Evolutionary conservation across 2,888 invertebrate genomes (phyloP).

Genomic region (Amorpha juglandis): DNA sequence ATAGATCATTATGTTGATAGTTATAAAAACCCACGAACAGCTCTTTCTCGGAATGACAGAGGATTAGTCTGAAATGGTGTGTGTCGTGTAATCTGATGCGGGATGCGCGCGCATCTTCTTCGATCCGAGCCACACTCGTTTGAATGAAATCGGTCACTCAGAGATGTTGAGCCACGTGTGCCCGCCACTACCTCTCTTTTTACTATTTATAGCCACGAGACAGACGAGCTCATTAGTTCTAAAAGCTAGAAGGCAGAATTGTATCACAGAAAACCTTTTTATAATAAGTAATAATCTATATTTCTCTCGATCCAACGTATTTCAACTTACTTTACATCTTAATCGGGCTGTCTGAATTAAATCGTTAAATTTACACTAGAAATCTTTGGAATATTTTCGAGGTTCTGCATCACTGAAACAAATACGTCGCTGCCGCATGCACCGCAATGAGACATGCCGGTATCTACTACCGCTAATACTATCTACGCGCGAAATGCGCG

Average conservation of each 20-base stretch:
- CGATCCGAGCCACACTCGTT: constrained; percentile 68
- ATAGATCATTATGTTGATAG: not conserved
- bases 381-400: no score
- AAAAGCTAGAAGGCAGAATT: constrained; percentile 2
- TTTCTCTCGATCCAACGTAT: not conserved
- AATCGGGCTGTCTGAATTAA: no score
- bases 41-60: constrained; percentile 15
- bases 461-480: no score
- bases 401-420: no score
- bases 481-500: no score
- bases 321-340: no score
- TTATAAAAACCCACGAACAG: not conserved
- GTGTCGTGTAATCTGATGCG: constrained; percentile 36
- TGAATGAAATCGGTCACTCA: constrained; percentile 75
- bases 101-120: constrained; percentile 76
- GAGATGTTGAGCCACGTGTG: constrained; percentile 54
- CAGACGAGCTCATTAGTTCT: constrained; percentile 10
- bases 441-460: no score
- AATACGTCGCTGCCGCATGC: no score
- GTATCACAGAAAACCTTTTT: not conserved
- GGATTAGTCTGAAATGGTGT: constrained; percentile 21
- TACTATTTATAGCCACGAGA: constrained; percentile 16
- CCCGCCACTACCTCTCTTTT: constrained; percentile 36
- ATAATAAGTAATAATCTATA: not conserved
- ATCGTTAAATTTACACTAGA: no score